Evolutionary conservation across 2,113 vertebrate genomes (phyloP).

Genomic region (Mandrillus leucophaeus): DNA sequence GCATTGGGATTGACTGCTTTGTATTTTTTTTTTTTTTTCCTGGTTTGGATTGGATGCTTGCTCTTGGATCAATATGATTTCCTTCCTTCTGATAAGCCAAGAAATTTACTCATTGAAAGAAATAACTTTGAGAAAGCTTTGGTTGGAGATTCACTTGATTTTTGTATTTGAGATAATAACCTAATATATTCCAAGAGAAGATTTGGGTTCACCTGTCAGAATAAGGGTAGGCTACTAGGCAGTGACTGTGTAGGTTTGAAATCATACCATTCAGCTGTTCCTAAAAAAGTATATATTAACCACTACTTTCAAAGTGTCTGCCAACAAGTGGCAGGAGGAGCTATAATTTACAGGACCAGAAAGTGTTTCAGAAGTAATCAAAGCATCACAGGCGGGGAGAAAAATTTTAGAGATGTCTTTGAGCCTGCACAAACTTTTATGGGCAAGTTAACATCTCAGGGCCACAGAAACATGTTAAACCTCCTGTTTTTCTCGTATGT

Average conservation of each 20-base stretch:
- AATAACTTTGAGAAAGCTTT: conserved; percentile 14
- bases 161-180: conserved; percentile 51
- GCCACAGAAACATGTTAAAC: not conserved
- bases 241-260: not conserved
- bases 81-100: conserved; percentile 1
- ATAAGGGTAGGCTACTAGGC: not conserved
- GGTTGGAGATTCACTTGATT: conserved; percentile 13
- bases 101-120: not conserved
- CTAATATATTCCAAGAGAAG: not conserved
- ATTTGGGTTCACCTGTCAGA: conserved; percentile 42
- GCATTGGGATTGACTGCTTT: not conserved
- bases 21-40: not conserved
- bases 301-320: conserved; percentile 39
- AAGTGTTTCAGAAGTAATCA: conserved; percentile 51
- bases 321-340: conserved; percentile 29
- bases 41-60: not conserved
- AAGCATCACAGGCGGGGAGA: not conserved
- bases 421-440: not conserved
- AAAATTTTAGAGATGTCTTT: conserved; percentile 40
- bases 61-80: not conserved
- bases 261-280: not conserved
- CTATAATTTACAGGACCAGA: not conserved
- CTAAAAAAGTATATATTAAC: conserved; percentile 33
- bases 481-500: not conserved
- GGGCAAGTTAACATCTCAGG: not conserved